These are phyloP conservation scores for Sitobion miscanthi DNA, from an alignment of 1,140 invertebrate species.

Conservation along the genomic window DNA sequence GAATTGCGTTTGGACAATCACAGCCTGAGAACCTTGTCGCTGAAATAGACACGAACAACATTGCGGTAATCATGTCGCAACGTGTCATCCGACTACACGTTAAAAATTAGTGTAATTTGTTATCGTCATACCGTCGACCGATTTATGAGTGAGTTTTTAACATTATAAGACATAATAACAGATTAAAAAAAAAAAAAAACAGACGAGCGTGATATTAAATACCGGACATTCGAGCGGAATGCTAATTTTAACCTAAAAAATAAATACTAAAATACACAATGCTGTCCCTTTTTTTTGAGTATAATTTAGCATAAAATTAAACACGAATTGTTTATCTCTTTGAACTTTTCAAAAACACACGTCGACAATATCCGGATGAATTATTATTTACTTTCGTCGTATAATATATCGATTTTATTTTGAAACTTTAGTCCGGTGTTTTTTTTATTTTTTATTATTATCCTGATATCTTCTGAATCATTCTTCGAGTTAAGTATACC, in stretches of 20 bases:
- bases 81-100: too few species aligned
- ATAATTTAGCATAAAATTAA: background rate
- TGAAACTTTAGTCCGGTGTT: background rate
- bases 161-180: background rate
- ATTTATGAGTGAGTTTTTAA: background rate
- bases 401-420: background rate
- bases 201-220: background rate
- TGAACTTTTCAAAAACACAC: background rate
- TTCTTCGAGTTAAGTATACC: background rate
- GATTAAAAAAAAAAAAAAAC: background rate
- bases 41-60: background rate
- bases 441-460: background rate
- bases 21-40: slow-evolving; percentile 34
- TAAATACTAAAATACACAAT: background rate
- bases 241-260: background rate
- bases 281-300: background rate
- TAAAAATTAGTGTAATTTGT: too few species aligned
- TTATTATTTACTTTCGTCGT: background rate
- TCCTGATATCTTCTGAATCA: too few species aligned
- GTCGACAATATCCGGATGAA: background rate
- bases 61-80: background rate
- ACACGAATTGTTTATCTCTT: background rate
- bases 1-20: slow-evolving; percentile 57
- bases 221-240: background rate
- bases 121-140: too few species aligned